A percentile compares a stretch with the other conserved stretches of the same genome.
phyloP scores from a whole-genome alignment of 2,797 vertebrate species.

The Notamacropus eugenii region DNA sequence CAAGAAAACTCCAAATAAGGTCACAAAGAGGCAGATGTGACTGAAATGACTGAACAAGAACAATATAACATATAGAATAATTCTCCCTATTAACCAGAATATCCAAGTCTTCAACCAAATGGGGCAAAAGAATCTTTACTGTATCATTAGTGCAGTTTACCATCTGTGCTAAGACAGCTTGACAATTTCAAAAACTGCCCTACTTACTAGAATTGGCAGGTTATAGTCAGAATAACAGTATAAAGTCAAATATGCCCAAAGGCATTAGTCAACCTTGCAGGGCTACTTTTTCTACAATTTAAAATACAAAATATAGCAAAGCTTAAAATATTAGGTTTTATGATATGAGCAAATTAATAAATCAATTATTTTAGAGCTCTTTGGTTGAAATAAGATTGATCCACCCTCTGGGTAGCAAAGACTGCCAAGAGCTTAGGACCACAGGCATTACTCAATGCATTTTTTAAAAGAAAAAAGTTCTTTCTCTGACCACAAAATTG shows the following conservation, averaged over 20 bases:
- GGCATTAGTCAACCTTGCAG: constrained; percentile 23
- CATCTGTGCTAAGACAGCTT: constrained; percentile 5
- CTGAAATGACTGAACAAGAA: neutral
- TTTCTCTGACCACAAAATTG: neutral
- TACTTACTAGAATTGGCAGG: constrained; percentile 29
- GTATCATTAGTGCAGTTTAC: neutral
- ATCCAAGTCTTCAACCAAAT: neutral
- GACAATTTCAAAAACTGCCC: constrained; percentile 5
- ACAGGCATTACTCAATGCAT: constrained; percentile 12
- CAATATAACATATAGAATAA: neutral
- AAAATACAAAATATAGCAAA: constrained; percentile 34
- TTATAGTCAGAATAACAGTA: constrained; percentile 47
- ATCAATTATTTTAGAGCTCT: neutral
- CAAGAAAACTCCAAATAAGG: neutral
- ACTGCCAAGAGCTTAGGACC: constrained; percentile 4
- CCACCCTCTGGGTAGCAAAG: constrained; percentile 30
- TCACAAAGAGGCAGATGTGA: neutral
- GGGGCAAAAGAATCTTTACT: neutral
- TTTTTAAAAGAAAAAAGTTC: neutral
- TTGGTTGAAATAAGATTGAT: constrained; percentile 29
- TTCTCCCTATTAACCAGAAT: neutral
- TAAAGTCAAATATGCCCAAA: constrained; percentile 23
- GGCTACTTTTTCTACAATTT: constrained; percentile 29
- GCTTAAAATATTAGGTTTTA: constrained; percentile 36
- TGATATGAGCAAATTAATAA: neutral